phyloP scores from a whole-genome alignment of 2,888 invertebrate species.

The Brachynemurus nebulosus region DNA sequence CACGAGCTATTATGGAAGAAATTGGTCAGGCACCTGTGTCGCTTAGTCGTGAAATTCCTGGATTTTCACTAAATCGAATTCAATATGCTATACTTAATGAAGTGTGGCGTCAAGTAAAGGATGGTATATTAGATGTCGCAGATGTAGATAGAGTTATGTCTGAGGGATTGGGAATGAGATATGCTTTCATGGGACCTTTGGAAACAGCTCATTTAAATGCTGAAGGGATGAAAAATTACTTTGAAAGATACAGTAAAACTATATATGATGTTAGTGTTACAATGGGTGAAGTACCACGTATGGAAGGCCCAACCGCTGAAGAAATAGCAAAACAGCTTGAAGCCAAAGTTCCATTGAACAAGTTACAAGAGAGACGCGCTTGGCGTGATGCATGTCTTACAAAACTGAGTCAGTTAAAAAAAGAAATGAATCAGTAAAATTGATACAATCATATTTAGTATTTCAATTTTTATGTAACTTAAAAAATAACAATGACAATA shows the following conservation, averaged over 20 bases:
- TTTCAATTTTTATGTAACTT: too few species aligned
- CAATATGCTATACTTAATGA: slow-evolving; percentile 92
- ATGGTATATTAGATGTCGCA: slow-evolving; percentile 69
- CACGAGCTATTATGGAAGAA: slow-evolving; percentile 65
- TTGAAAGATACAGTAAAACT: slow-evolving; percentile 42
- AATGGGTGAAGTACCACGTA: slow-evolving; percentile 59
- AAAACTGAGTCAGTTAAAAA: slow-evolving; percentile 64
- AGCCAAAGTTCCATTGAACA: slow-evolving; percentile 56
- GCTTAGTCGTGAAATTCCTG: slow-evolving; percentile 73
- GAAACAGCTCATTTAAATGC: slow-evolving; percentile 93
- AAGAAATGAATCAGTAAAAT: slow-evolving; percentile 43
- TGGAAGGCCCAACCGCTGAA: slow-evolving; percentile 51
- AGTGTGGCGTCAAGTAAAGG: slow-evolving; percentile 75
- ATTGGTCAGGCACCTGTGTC: slow-evolving; percentile 88
- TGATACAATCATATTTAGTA: too few species aligned
- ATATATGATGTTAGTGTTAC: slow-evolving; percentile 52
- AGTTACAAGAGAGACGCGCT: slow-evolving; percentile 55
- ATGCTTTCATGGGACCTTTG: slow-evolving; percentile 87
- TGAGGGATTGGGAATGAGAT: slow-evolving; percentile 87
- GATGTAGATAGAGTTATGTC: slow-evolving; percentile 91
- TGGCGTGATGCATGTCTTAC: slow-evolving; percentile 79
- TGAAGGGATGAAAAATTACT: slow-evolving; percentile 60
- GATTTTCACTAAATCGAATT: slow-evolving; percentile 86
- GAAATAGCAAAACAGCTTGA: slow-evolving; percentile 60
- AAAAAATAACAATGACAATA: too few species aligned